A percentile compares a stretch with the other conserved stretches of the same genome.
phyloP scores from a whole-genome alignment of 2,113 vertebrate genomes.

The Perognathus longimembris region DNA sequence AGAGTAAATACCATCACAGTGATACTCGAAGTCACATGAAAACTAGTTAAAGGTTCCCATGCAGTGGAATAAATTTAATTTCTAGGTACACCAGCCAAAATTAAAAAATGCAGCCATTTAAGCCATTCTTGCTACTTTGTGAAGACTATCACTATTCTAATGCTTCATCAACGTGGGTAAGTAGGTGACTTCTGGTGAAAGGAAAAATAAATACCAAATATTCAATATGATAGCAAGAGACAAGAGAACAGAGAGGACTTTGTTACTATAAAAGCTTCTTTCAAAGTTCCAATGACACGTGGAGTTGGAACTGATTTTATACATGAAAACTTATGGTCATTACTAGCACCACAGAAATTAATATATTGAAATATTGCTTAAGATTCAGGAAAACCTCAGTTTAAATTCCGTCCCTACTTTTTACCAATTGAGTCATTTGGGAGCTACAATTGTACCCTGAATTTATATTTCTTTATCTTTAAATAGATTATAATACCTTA shows the following conservation, averaged over 20 bases:
- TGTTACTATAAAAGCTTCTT: background rate
- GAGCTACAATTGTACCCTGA: background rate
- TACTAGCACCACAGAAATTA: background rate
- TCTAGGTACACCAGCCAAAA: background rate
- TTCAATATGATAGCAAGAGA: background rate
- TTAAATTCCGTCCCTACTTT: background rate
- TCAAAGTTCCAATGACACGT: background rate
- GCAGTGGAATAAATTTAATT: constrained; percentile 24
- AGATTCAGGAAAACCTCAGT: background rate
- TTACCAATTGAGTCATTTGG: constrained; percentile 11
- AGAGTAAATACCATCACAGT: background rate
- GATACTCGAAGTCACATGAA: background rate
- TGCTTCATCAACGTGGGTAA: background rate
- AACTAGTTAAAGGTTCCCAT: background rate
- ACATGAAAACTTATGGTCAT: background rate
- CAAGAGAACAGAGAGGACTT: background rate
- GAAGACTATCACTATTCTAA: background rate
- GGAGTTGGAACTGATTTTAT: background rate
- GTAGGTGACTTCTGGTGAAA: background rate
- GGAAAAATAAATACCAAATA: background rate
- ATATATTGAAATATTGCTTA: background rate
- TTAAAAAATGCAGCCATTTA: background rate
- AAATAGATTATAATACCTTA: background rate
- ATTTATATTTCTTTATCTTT: constrained; percentile 16
- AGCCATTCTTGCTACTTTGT: background rate